A percentile compares a stretch with the other conserved stretches of the same genome.
phyloP scores from a whole-genome alignment of 2,888 invertebrate species.

The Epistrophe eligans region DNA sequence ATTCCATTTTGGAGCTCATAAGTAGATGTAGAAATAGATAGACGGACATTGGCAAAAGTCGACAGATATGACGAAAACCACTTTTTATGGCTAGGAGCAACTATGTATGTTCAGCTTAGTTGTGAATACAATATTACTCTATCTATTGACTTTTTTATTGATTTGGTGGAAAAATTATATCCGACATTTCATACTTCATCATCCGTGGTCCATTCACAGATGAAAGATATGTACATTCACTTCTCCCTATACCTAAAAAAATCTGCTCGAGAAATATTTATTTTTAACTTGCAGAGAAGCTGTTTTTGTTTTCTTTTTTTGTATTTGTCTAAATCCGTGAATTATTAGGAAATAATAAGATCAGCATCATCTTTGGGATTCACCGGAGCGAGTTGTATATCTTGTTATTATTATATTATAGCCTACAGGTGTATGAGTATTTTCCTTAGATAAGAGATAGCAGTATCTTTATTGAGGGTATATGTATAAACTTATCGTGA shows the following conservation, averaged over 20 bases:
- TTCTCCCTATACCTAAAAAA: background rate
- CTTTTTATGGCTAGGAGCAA: no score
- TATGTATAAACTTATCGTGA: background rate
- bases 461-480: constrained; percentile 9
- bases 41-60: no score
- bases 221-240: constrained; percentile 10
- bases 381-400: background rate
- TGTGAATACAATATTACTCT: background rate
- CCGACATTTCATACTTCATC: constrained; percentile 7
- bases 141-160: background rate
- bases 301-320: background rate
- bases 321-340: background rate
- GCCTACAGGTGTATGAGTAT: background rate
- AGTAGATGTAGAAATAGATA: no score
- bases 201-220: constrained; percentile 2
- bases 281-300: background rate
- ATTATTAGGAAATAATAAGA: constrained; percentile 6
- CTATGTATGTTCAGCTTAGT: background rate
- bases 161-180: background rate
- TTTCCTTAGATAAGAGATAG: background rate
- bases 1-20: no score
- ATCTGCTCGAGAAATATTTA: no score
- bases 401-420: background rate
- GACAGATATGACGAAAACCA: background rate
- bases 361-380: constrained; percentile 6